These are phyloP conservation scores for Cossypha polioptera DNA, from an alignment of 2,797 vertebrate species.

Conservation along the genomic window DNA sequence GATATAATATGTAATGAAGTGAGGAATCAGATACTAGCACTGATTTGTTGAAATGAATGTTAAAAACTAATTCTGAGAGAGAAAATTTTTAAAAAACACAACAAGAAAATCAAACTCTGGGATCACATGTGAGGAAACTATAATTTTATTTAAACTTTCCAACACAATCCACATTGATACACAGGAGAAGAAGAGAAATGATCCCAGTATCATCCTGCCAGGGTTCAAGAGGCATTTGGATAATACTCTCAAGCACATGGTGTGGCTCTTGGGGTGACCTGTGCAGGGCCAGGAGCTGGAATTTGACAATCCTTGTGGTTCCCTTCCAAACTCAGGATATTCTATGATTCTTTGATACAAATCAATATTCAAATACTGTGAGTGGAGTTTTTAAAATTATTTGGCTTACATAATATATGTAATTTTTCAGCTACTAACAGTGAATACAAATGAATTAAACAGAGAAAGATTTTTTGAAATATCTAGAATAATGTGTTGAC, in stretches of 20 bases:
- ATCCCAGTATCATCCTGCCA: background rate
- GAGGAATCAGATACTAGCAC: background rate
- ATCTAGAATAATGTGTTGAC: background rate
- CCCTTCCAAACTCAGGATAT: background rate
- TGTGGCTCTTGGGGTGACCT: background rate
- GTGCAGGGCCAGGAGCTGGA: background rate
- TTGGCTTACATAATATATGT: background rate
- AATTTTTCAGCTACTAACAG: background rate
- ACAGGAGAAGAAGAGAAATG: background rate
- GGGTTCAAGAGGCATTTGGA: background rate
- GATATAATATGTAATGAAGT: background rate
- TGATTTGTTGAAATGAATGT: background rate
- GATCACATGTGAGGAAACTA: background rate
- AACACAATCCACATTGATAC: background rate
- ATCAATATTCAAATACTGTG: background rate
- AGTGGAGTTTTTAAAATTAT: background rate
- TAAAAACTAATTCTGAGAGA: background rate
- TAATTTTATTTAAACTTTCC: background rate
- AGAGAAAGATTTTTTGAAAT: background rate
- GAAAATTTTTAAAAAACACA: background rate
- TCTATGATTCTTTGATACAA: background rate
- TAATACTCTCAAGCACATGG: background rate
- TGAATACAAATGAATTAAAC: background rate
- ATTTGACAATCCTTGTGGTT: background rate
- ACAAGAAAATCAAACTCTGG: background rate